A percentile compares a stretch with the other conserved stretches of the same genome.
Conservation (phyloP, 30 jellyfish, hydroid and myxozoan genomes). For the Mastigias papua region DNA sequence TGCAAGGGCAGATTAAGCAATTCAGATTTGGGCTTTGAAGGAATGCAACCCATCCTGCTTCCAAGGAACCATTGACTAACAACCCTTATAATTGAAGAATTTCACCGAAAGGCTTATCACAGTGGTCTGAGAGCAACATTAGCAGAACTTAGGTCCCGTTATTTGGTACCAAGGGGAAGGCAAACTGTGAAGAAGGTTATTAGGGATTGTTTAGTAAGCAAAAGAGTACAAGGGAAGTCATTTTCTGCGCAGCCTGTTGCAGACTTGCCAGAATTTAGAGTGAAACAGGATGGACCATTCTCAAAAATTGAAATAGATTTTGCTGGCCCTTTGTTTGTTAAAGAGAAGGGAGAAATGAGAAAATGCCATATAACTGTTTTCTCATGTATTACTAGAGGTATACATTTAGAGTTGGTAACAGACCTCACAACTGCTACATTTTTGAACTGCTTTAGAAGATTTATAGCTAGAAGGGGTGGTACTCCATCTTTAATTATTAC, state of each 20-base stretch:
- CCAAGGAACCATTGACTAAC: constrained; percentile 13
- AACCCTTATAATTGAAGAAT: constrained; percentile 3
- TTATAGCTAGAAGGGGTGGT: constrained; percentile 49
- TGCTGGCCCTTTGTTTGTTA: constrained; percentile 60
- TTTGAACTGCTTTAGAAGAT: constrained; percentile 33
- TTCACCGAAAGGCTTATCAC: constrained; percentile 9
- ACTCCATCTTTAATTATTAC: constrained; percentile 17
- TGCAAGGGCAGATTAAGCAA: constrained; percentile 8
- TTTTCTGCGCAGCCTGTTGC: constrained; percentile 29
- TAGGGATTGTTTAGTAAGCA: constrained; percentile 15
- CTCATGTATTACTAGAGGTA: constrained; percentile 34
- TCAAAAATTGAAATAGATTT: constrained; percentile 35
- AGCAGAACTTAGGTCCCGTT: constrained; percentile 1
- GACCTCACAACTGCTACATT: constrained; percentile 26
- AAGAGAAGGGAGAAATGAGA: constrained; percentile 12
- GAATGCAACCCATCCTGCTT: constrained; percentile 24
- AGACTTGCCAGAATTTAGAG: constrained; percentile 55
- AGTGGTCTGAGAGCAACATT: constrained; percentile 35
- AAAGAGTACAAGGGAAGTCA: constrained; percentile 29
- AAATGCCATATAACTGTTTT: constrained; percentile 14
- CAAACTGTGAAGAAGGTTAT: constrained; percentile 14
- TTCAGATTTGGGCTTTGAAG: neutral
- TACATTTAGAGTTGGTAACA: constrained; percentile 49
- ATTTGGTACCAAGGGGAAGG: constrained; percentile 66
- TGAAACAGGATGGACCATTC: constrained; percentile 20